Percentiles rank a stretch among this genome's conserved stretches.
Evolutionary conservation across 2,888 invertebrate species (phyloP).

Genomic region (Atrina japonica): DNA sequence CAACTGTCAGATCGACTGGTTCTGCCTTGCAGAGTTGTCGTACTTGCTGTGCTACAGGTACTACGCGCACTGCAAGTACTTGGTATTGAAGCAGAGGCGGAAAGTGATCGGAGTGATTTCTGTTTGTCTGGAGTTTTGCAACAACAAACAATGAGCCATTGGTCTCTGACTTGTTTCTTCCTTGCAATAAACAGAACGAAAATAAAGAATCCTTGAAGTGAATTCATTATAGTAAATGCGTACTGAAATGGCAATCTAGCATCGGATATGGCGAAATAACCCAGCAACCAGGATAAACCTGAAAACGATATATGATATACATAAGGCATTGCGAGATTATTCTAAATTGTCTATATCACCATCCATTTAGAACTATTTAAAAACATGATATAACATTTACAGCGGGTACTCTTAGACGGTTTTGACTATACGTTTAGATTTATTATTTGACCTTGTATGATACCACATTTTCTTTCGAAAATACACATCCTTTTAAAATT

Average conservation of each 20-base stretch:
- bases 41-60: conserved; percentile 27
- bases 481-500: no score
- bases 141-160: conserved; percentile 69
- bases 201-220: conserved; percentile 73
- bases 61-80: conserved; percentile 56
- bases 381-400: no score
- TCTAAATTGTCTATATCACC: no score
- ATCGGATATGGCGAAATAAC: conserved; percentile 75
- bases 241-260: conserved; percentile 75
- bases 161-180: conserved; percentile 71
- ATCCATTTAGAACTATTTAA: no score
- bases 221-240: conserved; percentile 74
- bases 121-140: conserved; percentile 52
- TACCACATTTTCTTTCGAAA: no score
- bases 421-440: no score
- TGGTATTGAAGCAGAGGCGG: conserved; percentile 62
- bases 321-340: no score
- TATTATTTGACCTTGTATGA: no score
- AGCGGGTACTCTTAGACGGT: no score
- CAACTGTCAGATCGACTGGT: conserved; percentile 57
- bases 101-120: conserved; percentile 56
- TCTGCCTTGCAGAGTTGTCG: conserved; percentile 19
- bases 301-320: no score
- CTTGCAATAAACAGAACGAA: conserved; percentile 70
- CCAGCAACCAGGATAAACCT: conserved; percentile 79